Evolutionary conservation across 2,113 vertebrate species (phyloP), one percentile per base, ranked within the genome.

Genomic region (Marmota flaviventris): DNA sequence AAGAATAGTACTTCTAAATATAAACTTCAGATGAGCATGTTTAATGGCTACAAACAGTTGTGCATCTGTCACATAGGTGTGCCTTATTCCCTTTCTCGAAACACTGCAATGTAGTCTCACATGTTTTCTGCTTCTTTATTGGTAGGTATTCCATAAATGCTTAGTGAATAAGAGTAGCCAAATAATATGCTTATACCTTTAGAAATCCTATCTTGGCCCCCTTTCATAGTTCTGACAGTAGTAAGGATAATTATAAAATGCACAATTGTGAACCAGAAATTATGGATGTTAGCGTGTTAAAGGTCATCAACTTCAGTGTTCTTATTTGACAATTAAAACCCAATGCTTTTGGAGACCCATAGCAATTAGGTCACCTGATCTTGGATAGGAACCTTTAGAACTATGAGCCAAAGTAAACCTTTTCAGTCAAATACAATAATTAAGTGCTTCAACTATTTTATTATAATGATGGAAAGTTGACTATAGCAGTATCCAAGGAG

Each of bases 1-100:
- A 83, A 81, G 86, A 91, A 69, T 37, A 63, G 37, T 69, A 8
- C 87, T 91, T 88, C 70, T 42, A 51, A 94, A 65, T 69, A 24
- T 81, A n/a, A 61, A 39, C 27, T 45, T 89, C n/a, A 72, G 51
- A n/a, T 69, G 81, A 48, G 20, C 37, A 45, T 72, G 4, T 84
- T 22, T 72, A 45, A 29, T 65, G 75, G 17, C 9, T 9, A 22
- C 70, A 32, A 11, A 76, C 18, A 39, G 12, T 22, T n/a, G 2
- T 78, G 11, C 20, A 27, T 34, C 16, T 67, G 5, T 65, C 48
- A n/a, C 24, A 5, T 65, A 42, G 20, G 12, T 67, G 0, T 56
- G n/a, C 22, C 61, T 65, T 39, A 10, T 6, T 67, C 22, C 37
- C 48, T 61, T 89, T 76, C 58, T 95, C 4, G 20, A 45, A 75